Evolutionary conservation across 2,113 vertebrate genomes (phyloP), one percentile per base, ranked within the genome.

Genomic region (Etia nguti): DNA sequence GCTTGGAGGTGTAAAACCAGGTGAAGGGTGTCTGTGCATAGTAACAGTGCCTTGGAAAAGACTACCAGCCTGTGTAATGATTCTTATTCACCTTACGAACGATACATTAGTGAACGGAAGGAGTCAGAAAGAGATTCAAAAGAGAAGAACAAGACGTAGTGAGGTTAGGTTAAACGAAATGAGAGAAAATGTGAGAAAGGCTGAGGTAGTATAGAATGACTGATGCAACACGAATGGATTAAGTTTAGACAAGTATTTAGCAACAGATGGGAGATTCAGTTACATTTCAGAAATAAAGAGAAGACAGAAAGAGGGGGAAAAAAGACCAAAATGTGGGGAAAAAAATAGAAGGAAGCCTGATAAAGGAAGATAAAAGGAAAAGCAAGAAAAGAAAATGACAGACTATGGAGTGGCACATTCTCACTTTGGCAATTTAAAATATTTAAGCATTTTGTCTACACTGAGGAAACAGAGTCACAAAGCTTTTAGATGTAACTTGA

Each of bases 11-110:
- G 46, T 52, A 79, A 62, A 65, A 57, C 68, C 13, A 59, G 55
- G 57, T 83, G 82, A 82, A 77, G 41, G 16, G 79, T 83, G 48
- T 77, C 46, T 82, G 54, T 81, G 55, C 24, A 18, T 81, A 26
- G 50, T 65, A 87, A 73, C 48, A 65, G 3, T 1, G 29, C n/a
- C 34, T 82, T 56, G 75, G 22, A 36, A 46, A 86, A 41, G 34
- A 81, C 79, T 31, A 86, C 62, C 83, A 65, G 83, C 31, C 50
- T 60, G 56, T 34, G 65, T 80, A 87, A 90, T 89, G 82, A 87
- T 52, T 79, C 80, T 48, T 68, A 86, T 88, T 82, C 85, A 85
- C 60, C 79, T 82, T 41, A 90, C 81, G 85, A 24, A 2, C 2
- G 26, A 22, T 36, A 80, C 60, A 88, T 82, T 79, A 81, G 79